Conservation (phyloP, 2,888 invertebrate genomes). For the Formica aserva region DNA sequence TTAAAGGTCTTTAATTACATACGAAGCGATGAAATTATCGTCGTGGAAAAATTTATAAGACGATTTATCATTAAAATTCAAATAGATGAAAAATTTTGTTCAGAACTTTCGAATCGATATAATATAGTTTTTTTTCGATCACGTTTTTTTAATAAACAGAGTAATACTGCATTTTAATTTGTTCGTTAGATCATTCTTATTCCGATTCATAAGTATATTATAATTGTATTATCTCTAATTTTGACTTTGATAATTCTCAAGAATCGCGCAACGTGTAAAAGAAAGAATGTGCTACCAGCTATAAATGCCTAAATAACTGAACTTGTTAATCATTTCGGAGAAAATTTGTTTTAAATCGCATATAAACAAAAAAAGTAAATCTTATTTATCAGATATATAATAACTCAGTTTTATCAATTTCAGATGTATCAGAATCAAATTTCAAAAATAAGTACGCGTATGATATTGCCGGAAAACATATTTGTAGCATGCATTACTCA, state of each 20-base stretch:
- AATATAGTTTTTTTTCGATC: background rate
- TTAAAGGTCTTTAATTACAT: slow-evolving; percentile 29
- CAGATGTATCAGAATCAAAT: background rate
- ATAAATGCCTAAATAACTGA: background rate
- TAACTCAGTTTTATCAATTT: background rate
- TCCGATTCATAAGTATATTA: background rate
- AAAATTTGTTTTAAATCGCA: background rate
- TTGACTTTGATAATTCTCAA: background rate
- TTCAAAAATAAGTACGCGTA: background rate
- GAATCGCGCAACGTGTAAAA: background rate
- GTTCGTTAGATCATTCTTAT: background rate
- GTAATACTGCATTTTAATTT: background rate
- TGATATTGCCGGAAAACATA: slow-evolving; percentile 9
- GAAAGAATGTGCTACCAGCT: background rate
- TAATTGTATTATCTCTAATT: background rate
- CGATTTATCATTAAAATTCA: background rate
- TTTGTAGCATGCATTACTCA: slow-evolving; percentile 11
- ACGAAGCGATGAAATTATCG: slow-evolving; percentile 13
- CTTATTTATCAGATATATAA: background rate
- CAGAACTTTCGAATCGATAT: background rate
- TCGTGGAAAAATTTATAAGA: background rate
- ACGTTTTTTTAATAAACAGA: background rate
- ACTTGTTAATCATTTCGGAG: background rate
- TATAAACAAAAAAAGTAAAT: background rate
- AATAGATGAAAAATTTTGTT: background rate